These are phyloP conservation scores for Diachasma alloeum DNA, from an alignment of 1,140 invertebrate species.

Conservation along the genomic window DNA sequence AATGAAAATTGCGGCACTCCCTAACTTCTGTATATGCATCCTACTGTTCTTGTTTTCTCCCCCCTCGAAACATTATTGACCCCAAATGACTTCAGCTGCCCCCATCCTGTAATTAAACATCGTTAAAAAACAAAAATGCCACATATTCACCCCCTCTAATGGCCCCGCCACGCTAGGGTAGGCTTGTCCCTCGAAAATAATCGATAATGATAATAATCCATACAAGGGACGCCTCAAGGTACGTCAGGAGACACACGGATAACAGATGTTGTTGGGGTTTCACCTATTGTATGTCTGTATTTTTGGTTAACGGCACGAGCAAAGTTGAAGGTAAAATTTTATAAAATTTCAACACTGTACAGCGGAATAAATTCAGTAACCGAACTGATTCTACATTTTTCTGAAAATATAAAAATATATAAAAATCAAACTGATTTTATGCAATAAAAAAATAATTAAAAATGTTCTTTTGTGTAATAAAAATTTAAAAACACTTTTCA, in stretches of 20 bases:
- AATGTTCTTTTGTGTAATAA: not conserved
- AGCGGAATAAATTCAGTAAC: too few species aligned
- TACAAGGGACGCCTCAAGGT: constrained; percentile 11
- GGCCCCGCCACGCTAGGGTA: not conserved
- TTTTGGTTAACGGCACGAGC: not conserved
- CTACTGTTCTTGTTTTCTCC: too few species aligned
- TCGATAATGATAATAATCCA: constrained; percentile 29
- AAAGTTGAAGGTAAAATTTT: not conserved
- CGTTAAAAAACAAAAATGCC: constrained; percentile 3
- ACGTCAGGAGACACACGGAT: constrained; percentile 5
- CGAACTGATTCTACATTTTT: too few species aligned
- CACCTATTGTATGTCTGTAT: not conserved
- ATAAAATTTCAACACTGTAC: too few species aligned
- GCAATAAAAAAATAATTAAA: not conserved
- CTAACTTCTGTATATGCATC: too few species aligned
- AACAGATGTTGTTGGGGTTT: not conserved
- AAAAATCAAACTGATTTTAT: not conserved
- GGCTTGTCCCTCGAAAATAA: constrained; percentile 13
- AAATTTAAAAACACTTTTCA: not conserved
- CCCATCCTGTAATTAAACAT: not conserved
- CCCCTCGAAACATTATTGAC: not conserved
- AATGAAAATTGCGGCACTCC: too few species aligned
- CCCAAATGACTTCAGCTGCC: not conserved
- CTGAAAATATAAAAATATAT: too few species aligned
- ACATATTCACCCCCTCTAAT: not conserved